Conservation (phyloP, 1,140 invertebrate genomes). For the Spodoptera frugiperda region DNA sequence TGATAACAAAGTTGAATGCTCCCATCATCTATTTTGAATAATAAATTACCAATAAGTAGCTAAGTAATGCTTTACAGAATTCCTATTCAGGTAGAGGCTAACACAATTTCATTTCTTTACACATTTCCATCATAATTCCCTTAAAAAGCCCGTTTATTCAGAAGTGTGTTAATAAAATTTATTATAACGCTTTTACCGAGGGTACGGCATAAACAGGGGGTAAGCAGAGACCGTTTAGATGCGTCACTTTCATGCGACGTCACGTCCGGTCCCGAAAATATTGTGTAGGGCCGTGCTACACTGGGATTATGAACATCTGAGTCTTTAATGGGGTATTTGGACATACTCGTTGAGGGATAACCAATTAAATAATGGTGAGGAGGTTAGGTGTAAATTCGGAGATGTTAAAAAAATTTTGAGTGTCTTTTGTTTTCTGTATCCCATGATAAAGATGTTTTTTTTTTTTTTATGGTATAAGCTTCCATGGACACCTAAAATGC, state of each 20-base stretch:
- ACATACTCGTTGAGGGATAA: not conserved
- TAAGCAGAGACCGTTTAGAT: conserved; percentile 14
- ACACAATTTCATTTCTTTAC: too few species aligned
- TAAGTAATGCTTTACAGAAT: too few species aligned
- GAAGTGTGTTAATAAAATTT: conserved; percentile 24
- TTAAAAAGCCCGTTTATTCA: conserved; percentile 1
- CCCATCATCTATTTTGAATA: too few species aligned
- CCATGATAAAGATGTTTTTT: too few species aligned
- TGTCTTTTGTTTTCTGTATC: too few species aligned
- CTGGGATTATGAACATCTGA: conserved; percentile 25
- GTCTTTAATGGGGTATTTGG: not conserved
- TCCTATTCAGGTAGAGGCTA: too few species aligned
- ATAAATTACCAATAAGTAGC: too few species aligned
- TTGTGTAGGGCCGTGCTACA: conserved; percentile 32
- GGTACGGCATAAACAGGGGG: conserved; percentile 35
- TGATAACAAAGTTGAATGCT: too few species aligned
- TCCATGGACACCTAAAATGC: too few species aligned
- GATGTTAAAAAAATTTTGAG: too few species aligned
- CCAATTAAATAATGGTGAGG: not conserved
- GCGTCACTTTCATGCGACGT: conserved; percentile 46
- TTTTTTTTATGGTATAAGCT: too few species aligned
- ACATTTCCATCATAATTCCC: not conserved
- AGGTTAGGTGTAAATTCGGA: too few species aligned
- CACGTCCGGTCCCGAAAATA: conserved; percentile 49
- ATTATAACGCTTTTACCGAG: conserved; percentile 20